Conservation (phyloP, 1,140 invertebrate genomes). For the Pseudomyrmex cubaensis region DNA sequence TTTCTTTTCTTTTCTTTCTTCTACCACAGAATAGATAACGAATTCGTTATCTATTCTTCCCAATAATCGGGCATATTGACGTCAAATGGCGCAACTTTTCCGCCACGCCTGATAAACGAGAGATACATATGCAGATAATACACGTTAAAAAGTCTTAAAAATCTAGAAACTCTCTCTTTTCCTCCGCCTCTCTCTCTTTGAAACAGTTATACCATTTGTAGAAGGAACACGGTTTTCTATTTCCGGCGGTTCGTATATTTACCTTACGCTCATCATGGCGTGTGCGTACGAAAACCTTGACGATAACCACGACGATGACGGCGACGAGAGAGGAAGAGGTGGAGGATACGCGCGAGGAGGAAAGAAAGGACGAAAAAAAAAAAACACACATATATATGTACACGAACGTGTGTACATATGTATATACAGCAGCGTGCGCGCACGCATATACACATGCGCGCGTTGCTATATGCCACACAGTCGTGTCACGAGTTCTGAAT, state of each 20-base stretch:
- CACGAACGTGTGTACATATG: neutral
- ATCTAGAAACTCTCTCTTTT: neutral
- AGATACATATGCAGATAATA: neutral
- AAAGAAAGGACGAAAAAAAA: conserved; percentile 61
- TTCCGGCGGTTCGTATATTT: conserved; percentile 59
- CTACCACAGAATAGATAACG: too few relatives aligned
- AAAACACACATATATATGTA: neutral
- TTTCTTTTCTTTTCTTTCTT: too few relatives aligned
- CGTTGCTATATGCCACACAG: conserved; percentile 4
- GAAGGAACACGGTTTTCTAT: conserved; percentile 48
- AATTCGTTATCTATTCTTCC: too few relatives aligned
- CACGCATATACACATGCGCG: neutral
- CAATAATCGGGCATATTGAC: too few relatives aligned
- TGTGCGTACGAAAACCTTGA: conserved; percentile 58
- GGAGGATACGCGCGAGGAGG: conserved; percentile 48
- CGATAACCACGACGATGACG: conserved; percentile 59
- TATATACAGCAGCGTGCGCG: conserved; percentile 4
- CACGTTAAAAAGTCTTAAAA: neutral
- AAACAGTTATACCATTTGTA: conserved; percentile 43
- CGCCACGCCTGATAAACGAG: neutral
- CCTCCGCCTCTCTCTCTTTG: neutral
- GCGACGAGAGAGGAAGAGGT: conserved; percentile 4
- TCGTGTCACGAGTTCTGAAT: conserved; percentile 74
- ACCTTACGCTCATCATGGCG: conserved; percentile 56
- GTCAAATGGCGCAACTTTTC: too few relatives aligned